Base-by-base conservation (phyloP, 2,888 invertebrate genomes). In the Terebella lapidaria region DNA sequence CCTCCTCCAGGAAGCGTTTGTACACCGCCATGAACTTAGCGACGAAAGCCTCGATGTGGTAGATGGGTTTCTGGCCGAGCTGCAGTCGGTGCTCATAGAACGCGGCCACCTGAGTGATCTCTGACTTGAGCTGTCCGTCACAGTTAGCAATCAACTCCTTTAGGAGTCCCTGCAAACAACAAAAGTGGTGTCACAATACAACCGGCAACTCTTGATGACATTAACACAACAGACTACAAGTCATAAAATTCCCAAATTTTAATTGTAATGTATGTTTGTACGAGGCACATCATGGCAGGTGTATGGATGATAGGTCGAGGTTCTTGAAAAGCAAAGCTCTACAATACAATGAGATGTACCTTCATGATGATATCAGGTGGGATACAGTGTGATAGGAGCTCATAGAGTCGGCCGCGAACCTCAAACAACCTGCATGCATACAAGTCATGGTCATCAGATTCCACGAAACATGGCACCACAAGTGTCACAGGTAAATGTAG, bases 31-130 rank as follows among this genome's bases (percentile, higher is more conserved):
- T 97, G 79, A 96, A 96, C 71, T 91, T 90, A 0, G 94, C 94
- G 54, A 95, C 89, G 84, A 99, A 99, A 1, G 95, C 95, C 82
- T 99, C 99, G 57, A 99, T 84, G 80, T 99, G 97, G 75, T 94
- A 95, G 72, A 99, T 95, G 25, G 90, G 87, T 81, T 97, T 97
- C 71, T 90, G 91, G 22, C 97, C 97, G 58, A 88, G 86, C 72
- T 90, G 88, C 86, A 96, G 89, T 69, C 92, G 87, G 77, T 96
- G 93, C 78, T 99, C 96, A 81, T 91, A 94, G 62, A 86, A 85
- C 0, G 95, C 92, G 10, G 97, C 97, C 72, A 88, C 84, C 65
- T 88, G 87, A 0, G 92, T 88, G 2, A 96, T 87, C 81, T 92
- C 88, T 5, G 88, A 87, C 82, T 93, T 94, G 74, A 97, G 84